Percentiles rank a stretch among this genome's conserved stretches.
phyloP scores from a whole-genome alignment of 2,797 vertebrate genomes.

The Spinus olivaceus region DNA sequence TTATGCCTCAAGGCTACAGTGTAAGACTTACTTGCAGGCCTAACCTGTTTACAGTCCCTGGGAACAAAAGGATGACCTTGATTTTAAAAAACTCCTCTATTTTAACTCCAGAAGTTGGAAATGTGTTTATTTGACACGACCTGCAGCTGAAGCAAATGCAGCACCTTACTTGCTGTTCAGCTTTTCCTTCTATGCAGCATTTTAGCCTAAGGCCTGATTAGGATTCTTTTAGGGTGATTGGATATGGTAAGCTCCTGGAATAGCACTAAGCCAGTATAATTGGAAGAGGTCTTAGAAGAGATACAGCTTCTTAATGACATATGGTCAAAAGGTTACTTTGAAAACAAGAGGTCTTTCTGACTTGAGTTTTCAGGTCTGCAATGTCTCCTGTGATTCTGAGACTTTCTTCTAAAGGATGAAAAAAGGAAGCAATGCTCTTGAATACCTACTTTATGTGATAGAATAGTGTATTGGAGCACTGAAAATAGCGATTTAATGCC shows the following conservation, averaged over 20 bases:
- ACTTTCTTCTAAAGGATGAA: neutral
- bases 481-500: neutral
- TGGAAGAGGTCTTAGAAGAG: slow-evolving; percentile 44
- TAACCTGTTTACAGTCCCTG: neutral
- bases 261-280: slow-evolving; percentile 4
- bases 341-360: neutral
- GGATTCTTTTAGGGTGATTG: slow-evolving; percentile 59
- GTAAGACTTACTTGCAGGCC: neutral
- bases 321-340: slow-evolving; percentile 38
- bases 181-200: neutral
- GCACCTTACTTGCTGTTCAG: neutral
- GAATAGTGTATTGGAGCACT: neutral
- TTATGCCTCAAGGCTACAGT: neutral
- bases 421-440: neutral
- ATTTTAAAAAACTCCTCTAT: neutral
- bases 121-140: neutral
- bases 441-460: neutral
- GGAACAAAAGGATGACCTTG: neutral
- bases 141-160: neutral
- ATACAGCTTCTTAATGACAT: slow-evolving; percentile 40
- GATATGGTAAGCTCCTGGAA: slow-evolving; percentile 36
- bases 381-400: neutral
- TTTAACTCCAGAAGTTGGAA: neutral
- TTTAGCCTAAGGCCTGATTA: slow-evolving; percentile 37
- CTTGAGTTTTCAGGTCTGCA: neutral